Base-by-base conservation (phyloP, 2,797 vertebrate genomes). In the Steatocranus sp. region DNA sequence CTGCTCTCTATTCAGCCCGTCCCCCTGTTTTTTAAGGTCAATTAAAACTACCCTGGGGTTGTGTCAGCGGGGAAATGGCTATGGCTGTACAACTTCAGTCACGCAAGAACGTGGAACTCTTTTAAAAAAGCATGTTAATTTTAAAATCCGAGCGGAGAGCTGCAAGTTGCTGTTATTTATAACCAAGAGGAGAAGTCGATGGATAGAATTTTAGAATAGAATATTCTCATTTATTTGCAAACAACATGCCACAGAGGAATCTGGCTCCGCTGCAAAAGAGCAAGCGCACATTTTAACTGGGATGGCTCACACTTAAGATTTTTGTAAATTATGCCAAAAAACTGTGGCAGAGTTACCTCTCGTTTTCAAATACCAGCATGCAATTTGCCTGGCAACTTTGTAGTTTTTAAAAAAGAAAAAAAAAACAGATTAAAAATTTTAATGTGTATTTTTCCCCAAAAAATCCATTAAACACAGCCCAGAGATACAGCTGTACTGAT, bases 401-500 rank as follows among this genome's bases (percentile, higher is more conserved):
- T 79, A 53, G 15, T 14, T 66, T 30, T 14, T 20, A 7, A 79
- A 63, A 18, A 68, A 32, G 34, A 20, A 5, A 8, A 63, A 18
- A n/a, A 58, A 27, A 4, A 84, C 17, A n/a, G 6, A 15, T 76
- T 68, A 53, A 79, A 86, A 32, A n/a, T 70, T 74, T 51, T 41
- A 84, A 78, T 78, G 63, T 63, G 18, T 63, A 36, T 38, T 43
- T 75, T 76, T 56, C 18, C 32, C 0, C 0, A 1, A 43, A 70
- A 83, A 78, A 74, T 76, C 76, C 61, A 76, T 91, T 77, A 70
- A 79, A 79, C 81, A 82, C 63, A 83, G 68, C 82, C 32, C 41
- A 82, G 41, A 80, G 74, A 82, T 76, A 49, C 20, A 80, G 81
- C 76, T 76, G 51, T 76, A 75, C 74, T 70, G 38, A 75, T 73